Percentiles rank a stretch among this genome's conserved stretches.
phyloP scores from a whole-genome alignment of 2,797 vertebrate species.

The Danio kyathit region DNA sequence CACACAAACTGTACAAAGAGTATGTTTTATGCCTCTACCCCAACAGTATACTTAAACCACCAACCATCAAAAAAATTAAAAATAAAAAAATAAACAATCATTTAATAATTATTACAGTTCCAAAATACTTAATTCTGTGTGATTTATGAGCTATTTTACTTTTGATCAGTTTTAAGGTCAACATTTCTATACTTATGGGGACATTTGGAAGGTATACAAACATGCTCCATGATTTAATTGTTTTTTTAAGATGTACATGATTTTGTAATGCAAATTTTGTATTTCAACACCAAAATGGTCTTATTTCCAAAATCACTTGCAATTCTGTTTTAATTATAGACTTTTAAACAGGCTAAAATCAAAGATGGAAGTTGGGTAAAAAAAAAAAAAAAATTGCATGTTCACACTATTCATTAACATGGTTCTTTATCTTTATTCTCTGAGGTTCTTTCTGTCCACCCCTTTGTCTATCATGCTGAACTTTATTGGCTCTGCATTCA shows the following conservation, averaged over 20 bases:
- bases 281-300: not conserved
- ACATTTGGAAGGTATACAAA: too few species aligned
- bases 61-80: too few species aligned
- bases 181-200: too few species aligned
- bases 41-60: too few species aligned
- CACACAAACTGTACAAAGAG: too few species aligned
- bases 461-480: conserved; percentile 14
- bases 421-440: not conserved
- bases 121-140: too few species aligned
- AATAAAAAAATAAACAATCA: too few species aligned
- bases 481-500: conserved; percentile 37
- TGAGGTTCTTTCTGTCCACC: conserved; percentile 11
- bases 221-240: too few species aligned
- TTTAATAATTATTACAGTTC: too few species aligned
- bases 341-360: not conserved
- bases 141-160: too few species aligned
- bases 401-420: not conserved
- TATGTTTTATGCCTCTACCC: too few species aligned
- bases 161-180: too few species aligned
- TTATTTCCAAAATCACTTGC: not conserved
- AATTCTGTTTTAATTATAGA: not conserved
- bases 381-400: not conserved
- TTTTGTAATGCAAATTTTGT: not conserved
- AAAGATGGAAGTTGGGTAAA: not conserved
- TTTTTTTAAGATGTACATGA: not conserved